Conservation (phyloP, 2,113 vertebrate species). For the Leptobrachium leishanense region DNA sequence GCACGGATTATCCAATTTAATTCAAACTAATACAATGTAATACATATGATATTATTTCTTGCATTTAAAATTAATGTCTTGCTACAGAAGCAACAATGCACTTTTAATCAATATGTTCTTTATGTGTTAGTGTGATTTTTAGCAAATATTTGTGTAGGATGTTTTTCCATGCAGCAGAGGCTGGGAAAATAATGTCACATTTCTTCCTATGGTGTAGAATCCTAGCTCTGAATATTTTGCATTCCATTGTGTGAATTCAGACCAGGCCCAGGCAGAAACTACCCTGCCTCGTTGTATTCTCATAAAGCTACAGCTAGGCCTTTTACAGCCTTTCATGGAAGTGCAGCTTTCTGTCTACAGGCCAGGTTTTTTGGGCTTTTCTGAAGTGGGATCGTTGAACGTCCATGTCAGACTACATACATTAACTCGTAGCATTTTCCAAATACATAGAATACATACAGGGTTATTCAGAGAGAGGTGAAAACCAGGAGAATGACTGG, state of each 20-base stretch:
- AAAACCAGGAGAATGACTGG: too few relatives aligned
- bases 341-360: background rate
- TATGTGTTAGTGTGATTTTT: background rate
- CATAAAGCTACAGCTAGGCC: constrained; percentile 2
- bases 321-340: constrained; percentile 23
- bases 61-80: too few relatives aligned
- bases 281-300: constrained; percentile 24
- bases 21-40: too few relatives aligned
- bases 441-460: too few relatives aligned
- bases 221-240: constrained; percentile 31
- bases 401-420: too few relatives aligned
- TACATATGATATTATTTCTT: too few relatives aligned
- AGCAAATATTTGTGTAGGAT: constrained; percentile 18
- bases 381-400: too few relatives aligned
- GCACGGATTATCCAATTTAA: too few relatives aligned
- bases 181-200: constrained; percentile 31
- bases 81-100: too few relatives aligned
- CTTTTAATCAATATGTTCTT: too few relatives aligned
- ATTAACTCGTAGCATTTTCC: too few relatives aligned
- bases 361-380: background rate
- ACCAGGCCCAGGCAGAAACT: constrained; percentile 21
- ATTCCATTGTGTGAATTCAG: constrained; percentile 25
- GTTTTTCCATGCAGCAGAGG: constrained; percentile 2
- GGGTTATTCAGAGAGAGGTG: too few relatives aligned
- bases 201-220: constrained; percentile 37